Evolutionary conservation across 2,797 vertebrate genomes (phyloP).

Genomic region (Eidolon dupreanum): DNA sequence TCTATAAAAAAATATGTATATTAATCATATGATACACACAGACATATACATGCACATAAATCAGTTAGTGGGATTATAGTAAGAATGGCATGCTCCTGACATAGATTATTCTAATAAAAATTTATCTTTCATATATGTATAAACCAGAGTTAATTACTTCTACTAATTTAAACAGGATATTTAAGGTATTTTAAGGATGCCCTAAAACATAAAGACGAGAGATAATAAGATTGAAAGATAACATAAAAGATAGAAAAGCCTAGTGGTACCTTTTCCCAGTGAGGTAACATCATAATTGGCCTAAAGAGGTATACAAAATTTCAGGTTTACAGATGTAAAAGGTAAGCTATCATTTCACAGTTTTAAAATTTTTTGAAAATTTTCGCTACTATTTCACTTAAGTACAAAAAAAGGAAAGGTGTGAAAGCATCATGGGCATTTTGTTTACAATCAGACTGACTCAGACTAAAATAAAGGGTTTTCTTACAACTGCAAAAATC

Average conservation of each 20-base stretch:
- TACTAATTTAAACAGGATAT: neutral
- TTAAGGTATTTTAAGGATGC: neutral
- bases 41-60: neutral
- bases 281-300: neutral
- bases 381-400: neutral
- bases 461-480: neutral
- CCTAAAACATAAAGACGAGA: neutral
- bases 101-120: neutral
- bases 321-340: slow-evolving; percentile 22
- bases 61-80: neutral
- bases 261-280: neutral
- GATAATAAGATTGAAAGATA: neutral
- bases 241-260: neutral
- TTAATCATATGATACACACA: neutral
- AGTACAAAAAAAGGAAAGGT: neutral
- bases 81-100: neutral
- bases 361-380: neutral
- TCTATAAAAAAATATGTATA: neutral
- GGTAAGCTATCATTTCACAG: neutral
- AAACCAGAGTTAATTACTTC: neutral
- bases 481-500: neutral
- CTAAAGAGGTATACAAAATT: neutral
- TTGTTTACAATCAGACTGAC: neutral
- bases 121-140: neutral
- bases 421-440: neutral